A percentile compares a stretch with the other conserved stretches of the same genome.
Evolutionary conservation across 2,113 vertebrate species (phyloP).

Genomic region (Axis porcinus): DNA sequence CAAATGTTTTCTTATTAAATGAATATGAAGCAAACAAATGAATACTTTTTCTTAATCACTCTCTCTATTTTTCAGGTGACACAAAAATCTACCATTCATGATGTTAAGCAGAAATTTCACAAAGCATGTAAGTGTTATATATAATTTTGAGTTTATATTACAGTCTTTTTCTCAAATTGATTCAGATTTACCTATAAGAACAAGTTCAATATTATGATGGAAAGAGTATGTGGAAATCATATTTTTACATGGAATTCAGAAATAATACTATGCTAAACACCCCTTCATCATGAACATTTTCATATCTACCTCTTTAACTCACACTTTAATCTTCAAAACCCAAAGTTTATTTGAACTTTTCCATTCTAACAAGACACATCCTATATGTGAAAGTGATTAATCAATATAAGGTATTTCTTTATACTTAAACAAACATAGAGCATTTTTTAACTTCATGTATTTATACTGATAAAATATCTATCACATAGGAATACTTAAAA

Average conservation of each 20-base stretch:
- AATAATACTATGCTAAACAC: neutral
- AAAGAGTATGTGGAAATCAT: neutral
- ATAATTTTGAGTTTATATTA: neutral
- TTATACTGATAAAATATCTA: neutral
- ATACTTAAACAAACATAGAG: neutral
- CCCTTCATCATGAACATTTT: neutral
- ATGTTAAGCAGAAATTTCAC: slow-evolving; percentile 86
- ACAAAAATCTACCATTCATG: slow-evolving; percentile 82
- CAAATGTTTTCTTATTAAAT: neutral
- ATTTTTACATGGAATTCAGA: neutral
- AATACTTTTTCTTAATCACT: slow-evolving; percentile 1
- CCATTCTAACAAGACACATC: neutral
- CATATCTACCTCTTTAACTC: neutral
- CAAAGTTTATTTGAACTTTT: neutral
- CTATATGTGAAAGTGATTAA: neutral
- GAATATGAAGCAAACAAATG: neutral
- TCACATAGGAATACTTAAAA: neutral
- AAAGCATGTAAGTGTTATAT: slow-evolving; percentile 82
- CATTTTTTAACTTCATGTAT: neutral
- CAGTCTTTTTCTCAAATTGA: neutral
- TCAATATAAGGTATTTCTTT: neutral
- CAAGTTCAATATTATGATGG: neutral
- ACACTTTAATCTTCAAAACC: neutral
- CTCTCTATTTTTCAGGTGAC: slow-evolving; percentile 77
- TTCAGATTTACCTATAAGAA: neutral